Evolutionary conservation across 1,140 invertebrate genomes (phyloP).

Genomic region (Cecropterus lyciades): DNA sequence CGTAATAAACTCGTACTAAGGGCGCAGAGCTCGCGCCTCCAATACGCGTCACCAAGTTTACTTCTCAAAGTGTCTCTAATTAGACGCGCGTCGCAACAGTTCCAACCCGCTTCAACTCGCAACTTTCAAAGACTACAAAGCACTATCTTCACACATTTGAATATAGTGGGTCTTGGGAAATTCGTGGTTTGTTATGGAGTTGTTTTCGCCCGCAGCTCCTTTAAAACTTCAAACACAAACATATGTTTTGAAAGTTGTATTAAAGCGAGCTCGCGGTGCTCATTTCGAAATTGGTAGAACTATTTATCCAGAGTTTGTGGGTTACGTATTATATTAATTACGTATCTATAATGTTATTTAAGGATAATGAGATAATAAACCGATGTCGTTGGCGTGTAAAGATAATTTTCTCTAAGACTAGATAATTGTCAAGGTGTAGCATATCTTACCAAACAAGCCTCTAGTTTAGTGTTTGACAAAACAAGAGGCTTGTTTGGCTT

Average conservation of each 20-base stretch:
- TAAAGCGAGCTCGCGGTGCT: not conserved
- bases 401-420: too few relatives aligned
- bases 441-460: too few relatives aligned
- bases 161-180: constrained; percentile 15
- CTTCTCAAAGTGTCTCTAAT: constrained; percentile 26
- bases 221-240: constrained; percentile 2
- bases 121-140: constrained; percentile 19
- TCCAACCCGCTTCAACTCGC: not conserved
- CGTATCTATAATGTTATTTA: too few relatives aligned
- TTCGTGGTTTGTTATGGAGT: constrained; percentile 19
- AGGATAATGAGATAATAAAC: too few relatives aligned
- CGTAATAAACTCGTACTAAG: too few relatives aligned
- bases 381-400: too few relatives aligned
- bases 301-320: not conserved
- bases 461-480: too few relatives aligned
- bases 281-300: not conserved
- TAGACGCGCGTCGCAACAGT: constrained; percentile 15
- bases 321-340: too few relatives aligned
- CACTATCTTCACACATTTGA: constrained; percentile 26
- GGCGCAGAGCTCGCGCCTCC: too few relatives aligned
- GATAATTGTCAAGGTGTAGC: too few relatives aligned
- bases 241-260: not conserved
- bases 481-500: too few relatives aligned
- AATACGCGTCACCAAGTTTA: constrained; percentile 26
- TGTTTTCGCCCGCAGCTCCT: constrained; percentile 13